phyloP scores from a whole-genome alignment of 1,140 invertebrate species.

The Formica selysi region DNA sequence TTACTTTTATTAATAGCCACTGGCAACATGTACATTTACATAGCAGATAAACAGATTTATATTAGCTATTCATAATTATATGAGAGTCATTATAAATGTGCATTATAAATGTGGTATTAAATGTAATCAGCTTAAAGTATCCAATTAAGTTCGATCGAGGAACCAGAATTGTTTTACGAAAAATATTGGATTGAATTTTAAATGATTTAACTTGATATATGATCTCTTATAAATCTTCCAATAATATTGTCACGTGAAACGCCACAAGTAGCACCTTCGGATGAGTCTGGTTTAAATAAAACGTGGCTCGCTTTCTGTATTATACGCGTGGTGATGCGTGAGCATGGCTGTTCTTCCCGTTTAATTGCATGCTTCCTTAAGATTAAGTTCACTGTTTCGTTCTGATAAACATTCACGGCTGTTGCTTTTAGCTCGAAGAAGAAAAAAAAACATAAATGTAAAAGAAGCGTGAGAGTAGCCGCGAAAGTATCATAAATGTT shows the following conservation, averaged over 20 bases:
- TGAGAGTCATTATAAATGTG: background rate
- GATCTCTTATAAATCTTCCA: background rate
- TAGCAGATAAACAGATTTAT: conserved; percentile 6
- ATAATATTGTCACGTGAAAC: background rate
- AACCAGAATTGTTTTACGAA: background rate
- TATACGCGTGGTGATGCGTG: conserved; percentile 44
- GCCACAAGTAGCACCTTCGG: background rate
- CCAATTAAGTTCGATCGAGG: background rate
- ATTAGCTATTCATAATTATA: conserved; percentile 31
- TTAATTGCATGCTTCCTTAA: conserved; percentile 50
- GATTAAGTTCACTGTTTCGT: conserved; percentile 57
- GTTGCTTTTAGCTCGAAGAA: conserved; percentile 45
- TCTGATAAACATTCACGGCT: conserved; percentile 59
- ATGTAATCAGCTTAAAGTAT: background rate
- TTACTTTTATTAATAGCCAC: conserved; percentile 4
- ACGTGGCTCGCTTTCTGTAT: conserved; percentile 57
- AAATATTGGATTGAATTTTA: background rate
- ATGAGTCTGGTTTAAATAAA: conserved; percentile 13
- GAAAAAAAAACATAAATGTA: conserved; percentile 31
- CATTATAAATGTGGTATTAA: conserved; percentile 9
- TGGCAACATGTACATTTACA: conserved; percentile 17
- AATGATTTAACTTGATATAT: background rate
- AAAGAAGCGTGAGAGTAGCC: conserved; percentile 38
- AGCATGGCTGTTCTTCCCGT: conserved; percentile 45
- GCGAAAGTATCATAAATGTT: conserved; percentile 25